Conservation (phyloP, 1,140 invertebrate genomes). For the Zaprionus africanus region DNA sequence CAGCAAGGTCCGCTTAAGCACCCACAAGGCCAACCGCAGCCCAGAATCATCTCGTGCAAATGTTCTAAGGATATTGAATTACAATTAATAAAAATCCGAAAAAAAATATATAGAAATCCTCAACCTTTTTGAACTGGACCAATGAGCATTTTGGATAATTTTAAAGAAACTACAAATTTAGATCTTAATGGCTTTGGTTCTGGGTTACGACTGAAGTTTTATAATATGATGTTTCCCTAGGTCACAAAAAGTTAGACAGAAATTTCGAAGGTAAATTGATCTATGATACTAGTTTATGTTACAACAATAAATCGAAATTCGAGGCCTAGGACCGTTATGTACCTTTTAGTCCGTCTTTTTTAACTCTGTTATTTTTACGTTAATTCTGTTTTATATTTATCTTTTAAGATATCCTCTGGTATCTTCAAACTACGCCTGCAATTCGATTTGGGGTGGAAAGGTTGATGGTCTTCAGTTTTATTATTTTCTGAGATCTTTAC, state of each 20-base stretch:
- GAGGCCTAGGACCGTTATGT: too few relatives aligned
- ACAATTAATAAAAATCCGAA: not conserved
- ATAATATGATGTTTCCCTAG: not conserved
- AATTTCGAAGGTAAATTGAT: not conserved
- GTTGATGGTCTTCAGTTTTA: too few relatives aligned
- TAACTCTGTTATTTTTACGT: too few relatives aligned
- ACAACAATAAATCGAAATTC: too few relatives aligned
- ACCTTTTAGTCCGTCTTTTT: too few relatives aligned
- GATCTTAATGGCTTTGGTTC: not conserved
- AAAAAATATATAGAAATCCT: not conserved
- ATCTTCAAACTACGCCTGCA: too few relatives aligned
- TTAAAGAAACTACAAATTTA: not conserved
- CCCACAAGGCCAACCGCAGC: slow-evolving; percentile 45
- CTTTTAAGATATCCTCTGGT: too few relatives aligned
- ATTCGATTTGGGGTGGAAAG: too few relatives aligned
- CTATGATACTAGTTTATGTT: too few relatives aligned
- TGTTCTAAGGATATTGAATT: not conserved
- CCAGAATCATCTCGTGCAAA: slow-evolving; percentile 24
- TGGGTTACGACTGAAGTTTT: not conserved
- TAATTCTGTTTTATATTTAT: too few relatives aligned
- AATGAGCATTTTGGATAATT: not conserved
- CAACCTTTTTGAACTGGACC: slow-evolving; percentile 13
- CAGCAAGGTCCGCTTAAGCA: slow-evolving; percentile 29
- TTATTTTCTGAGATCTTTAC: too few relatives aligned
- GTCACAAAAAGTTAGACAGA: not conserved